phyloP scores from a whole-genome alignment of 2,797 vertebrate genomes.

The Clarias platycephalus region DNA sequence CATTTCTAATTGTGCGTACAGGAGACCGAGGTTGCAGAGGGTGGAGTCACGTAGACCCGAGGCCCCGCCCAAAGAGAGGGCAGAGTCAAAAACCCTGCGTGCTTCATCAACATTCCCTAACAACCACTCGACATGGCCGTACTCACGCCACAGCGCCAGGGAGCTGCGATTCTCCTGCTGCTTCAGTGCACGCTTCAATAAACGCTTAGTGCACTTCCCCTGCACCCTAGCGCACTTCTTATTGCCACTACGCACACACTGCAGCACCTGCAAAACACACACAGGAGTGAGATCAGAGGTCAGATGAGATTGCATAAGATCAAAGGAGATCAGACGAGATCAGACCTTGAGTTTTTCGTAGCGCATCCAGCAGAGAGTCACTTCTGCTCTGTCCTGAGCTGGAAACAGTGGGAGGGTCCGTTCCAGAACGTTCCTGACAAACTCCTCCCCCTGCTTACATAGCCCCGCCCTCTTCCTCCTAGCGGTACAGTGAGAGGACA shows the following conservation, averaged over 20 bases:
- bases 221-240: slow-evolving; percentile 85
- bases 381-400: slow-evolving; percentile 70
- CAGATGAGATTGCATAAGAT: neutral
- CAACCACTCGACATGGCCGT: slow-evolving; percentile 90
- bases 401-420: slow-evolving; percentile 76
- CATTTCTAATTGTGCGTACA: slow-evolving; percentile 87
- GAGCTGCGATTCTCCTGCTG: slow-evolving; percentile 84
- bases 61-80: slow-evolving; percentile 70
- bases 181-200: slow-evolving; percentile 92
- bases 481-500: slow-evolving; percentile 71
- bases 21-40: slow-evolving; percentile 83
- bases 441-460: slow-evolving; percentile 84
- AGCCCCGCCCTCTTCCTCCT: slow-evolving; percentile 73
- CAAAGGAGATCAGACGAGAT: neutral
- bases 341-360: slow-evolving; percentile 91
- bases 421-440: slow-evolving; percentile 81
- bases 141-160: slow-evolving; percentile 86
- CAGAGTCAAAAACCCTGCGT: slow-evolving; percentile 87
- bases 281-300: neutral
- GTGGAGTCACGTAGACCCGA: slow-evolving; percentile 70
- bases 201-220: slow-evolving; percentile 87
- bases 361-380: slow-evolving; percentile 82
- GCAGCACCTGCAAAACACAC: slow-evolving; percentile 75
- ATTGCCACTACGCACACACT: slow-evolving; percentile 74
- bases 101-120: slow-evolving; percentile 87